phyloP scores from a whole-genome alignment of 2,797 vertebrate genomes.

The Bovichtus variegatus region DNA sequence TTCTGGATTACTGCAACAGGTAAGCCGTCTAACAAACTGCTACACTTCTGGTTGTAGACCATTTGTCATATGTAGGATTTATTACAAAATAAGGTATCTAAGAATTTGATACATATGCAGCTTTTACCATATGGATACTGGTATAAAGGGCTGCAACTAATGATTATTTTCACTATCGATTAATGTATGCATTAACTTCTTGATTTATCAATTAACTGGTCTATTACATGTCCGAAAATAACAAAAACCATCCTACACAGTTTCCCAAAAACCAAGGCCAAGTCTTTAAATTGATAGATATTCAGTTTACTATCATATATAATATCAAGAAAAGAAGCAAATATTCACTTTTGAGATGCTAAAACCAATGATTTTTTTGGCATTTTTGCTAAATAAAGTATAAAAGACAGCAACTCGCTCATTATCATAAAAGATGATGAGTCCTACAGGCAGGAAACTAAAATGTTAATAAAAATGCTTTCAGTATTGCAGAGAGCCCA shows the following conservation, averaged over 20 bases:
- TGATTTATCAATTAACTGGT: not conserved
- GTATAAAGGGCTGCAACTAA: not conserved
- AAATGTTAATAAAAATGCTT: not conserved
- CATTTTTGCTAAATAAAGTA: not conserved
- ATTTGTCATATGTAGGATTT: not conserved
- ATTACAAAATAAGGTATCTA: not conserved
- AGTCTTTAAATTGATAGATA: not conserved
- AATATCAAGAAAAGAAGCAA: not conserved
- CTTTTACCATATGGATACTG: not conserved
- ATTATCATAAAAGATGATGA: not conserved
- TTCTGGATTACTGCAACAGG: conserved; percentile 98
- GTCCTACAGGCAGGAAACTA: not conserved
- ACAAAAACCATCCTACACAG: no score
- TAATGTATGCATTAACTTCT: not conserved
- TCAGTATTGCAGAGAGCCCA: not conserved
- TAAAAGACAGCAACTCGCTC: not conserved
- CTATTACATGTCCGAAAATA: no score
- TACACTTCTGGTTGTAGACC: not conserved
- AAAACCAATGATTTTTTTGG: not conserved
- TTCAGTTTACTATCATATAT: not conserved
- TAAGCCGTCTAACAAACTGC: conserved; percentile 52
- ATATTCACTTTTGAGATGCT: not conserved
- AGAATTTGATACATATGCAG: not conserved
- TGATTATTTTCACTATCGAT: not conserved
- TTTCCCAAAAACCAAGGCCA: not conserved